phyloP scores from a whole-genome alignment of 37 sponge, comb jelly and placozoan genomes.

The Spongilla lacustris region DNA sequence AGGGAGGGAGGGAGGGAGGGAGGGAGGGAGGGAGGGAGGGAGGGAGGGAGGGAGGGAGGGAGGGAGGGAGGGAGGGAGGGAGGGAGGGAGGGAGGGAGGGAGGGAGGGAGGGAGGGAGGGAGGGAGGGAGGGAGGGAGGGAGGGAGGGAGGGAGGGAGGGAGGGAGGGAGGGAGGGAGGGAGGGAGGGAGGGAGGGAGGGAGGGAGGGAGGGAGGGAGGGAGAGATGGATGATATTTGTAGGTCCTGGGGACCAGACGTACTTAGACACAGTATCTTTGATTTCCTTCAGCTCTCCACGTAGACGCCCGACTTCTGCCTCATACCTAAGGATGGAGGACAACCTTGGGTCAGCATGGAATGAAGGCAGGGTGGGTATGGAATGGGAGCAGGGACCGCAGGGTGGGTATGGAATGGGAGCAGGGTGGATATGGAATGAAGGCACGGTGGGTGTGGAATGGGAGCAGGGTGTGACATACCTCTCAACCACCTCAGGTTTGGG shows the following conservation, averaged over 20 bases:
- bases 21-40: not conserved
- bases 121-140: not conserved
- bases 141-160: not conserved
- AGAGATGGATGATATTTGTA: no score
- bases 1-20: not conserved
- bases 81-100: not conserved
- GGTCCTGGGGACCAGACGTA: conserved; percentile 8
- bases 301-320: conserved; percentile 21
- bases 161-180: not conserved
- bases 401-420: no score
- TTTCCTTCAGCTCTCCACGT: conserved; percentile 39
- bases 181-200: not conserved
- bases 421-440: no score
- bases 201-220: not conserved
- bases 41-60: not conserved
- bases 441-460: not conserved
- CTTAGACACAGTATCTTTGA: conserved; percentile 28
- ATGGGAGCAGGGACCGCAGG: not conserved
- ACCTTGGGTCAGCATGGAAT: not conserved
- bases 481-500: conserved; percentile 33
- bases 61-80: not conserved
- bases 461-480: no score
- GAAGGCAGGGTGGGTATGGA: not conserved
- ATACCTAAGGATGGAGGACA: conserved; percentile 2
- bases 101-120: not conserved